These are phyloP conservation scores for Apodemia zela DNA, from an alignment of 2,888 invertebrate species.

Conservation along the genomic window DNA sequence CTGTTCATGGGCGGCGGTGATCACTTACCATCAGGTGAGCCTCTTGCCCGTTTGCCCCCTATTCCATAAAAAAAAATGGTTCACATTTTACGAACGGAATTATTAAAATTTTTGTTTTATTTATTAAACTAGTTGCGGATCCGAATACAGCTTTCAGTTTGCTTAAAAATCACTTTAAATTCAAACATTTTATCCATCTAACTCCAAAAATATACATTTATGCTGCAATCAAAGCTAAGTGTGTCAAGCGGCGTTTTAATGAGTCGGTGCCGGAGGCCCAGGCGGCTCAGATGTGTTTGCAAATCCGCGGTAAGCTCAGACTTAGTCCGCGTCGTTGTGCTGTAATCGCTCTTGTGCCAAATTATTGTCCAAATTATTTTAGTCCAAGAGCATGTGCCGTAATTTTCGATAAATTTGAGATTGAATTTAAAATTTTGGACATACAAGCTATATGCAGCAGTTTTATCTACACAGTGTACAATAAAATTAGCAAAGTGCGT, in stretches of 20 bases:
- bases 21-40: no score
- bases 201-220: constrained; percentile 25
- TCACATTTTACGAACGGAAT: no score
- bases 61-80: no score
- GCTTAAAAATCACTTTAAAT: background rate
- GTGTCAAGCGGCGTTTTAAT: constrained; percentile 38
- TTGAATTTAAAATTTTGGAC: no score
- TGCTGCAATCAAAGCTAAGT: constrained; percentile 27
- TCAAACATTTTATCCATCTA: background rate
- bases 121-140: no score
- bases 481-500: no score
- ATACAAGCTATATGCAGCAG: no score
- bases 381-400: background rate
- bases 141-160: no score
- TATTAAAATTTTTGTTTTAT: no score
- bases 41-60: no score
- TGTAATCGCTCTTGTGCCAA: constrained; percentile 50
- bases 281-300: constrained; percentile 37
- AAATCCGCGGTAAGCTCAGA: constrained; percentile 66
- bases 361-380: constrained; percentile 21
- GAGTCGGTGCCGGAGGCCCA: constrained; percentile 39
- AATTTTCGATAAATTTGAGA: background rate
- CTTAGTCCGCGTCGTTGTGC: constrained; percentile 53
- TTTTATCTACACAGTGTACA: no score
- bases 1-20: no score